Base-by-base conservation (phyloP, 1,140 invertebrate genomes). In the Protaetia brevitarsis region DNA sequence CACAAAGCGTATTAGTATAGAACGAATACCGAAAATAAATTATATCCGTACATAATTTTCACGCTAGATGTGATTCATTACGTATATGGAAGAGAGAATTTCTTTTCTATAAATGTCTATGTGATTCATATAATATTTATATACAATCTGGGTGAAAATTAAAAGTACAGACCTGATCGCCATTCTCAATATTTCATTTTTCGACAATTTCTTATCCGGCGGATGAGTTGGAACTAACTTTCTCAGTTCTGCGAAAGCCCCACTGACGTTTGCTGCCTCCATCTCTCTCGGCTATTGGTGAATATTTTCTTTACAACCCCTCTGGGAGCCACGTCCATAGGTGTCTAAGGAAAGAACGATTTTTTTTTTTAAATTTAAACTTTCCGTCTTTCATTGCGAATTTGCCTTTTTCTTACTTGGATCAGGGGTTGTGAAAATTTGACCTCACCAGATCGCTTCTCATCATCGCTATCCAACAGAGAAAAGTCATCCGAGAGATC, bases 231-330 rank as follows among this genome's bases (percentile, higher is more conserved):
- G 96, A 2, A 98, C 94, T 7, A 98, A 81, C 73, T 93, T 89
- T 13, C 96, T 80, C 23, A 98, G 84, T 76, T 96, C 95, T 0
- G 92, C 91, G 77, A 97, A 98, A 0, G 96, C 96, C 0, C 93
- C 93, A 62, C 91, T 95, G 0, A 96, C 94, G 76, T 97, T 97
- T 98, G 95, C 75, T 98, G 96, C 0, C 96, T 82, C 93, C 94
- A 97, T 10, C 95, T 82, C 79, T 98, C 96, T 0, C 96, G 84
- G 45, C 89, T 95, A 79, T 97, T 98, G 5, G 95, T 97, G 75
- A 96, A 97, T 34, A 95, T 87, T 75, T 97, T 94, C 28, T 89
- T 85, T 0, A 89, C 87, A 0, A 83, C 71, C 23, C 76, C 77
- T 28, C 72, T 64, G 7, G 60, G n/a, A 41, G 69, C 66, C 13